phyloP scores from a whole-genome alignment of 2,113 vertebrate genomes.

The Paralichthys olivaceus region DNA sequence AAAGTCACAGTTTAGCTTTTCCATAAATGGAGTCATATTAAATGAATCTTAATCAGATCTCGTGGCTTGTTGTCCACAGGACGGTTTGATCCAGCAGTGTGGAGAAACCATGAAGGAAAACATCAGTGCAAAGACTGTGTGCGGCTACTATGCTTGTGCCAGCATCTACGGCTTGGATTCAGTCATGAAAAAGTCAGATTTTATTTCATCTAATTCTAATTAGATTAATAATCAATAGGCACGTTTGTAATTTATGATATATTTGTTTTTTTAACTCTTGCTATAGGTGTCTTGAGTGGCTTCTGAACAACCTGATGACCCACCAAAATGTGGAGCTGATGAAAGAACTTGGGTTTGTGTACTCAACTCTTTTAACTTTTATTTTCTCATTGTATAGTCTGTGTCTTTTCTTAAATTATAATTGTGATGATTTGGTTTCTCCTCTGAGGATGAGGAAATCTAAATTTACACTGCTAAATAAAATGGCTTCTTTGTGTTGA shows the following conservation, averaged over 20 bases:
- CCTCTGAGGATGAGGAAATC: background rate
- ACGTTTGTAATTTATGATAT: background rate
- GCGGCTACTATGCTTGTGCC: conserved; percentile 91
- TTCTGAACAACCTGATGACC: conserved; percentile 98
- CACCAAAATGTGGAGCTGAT: conserved; percentile 96
- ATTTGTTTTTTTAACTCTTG: conserved; percentile 18
- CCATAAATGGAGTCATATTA: background rate
- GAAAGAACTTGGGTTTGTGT: conserved; percentile 92
- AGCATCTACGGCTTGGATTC: conserved; percentile 93
- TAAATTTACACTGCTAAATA: background rate
- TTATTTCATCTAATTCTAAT: background rate
- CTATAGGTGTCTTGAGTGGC: conserved; percentile 96
- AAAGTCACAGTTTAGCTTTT: background rate
- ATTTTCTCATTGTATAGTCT: background rate
- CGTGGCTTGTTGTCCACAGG: conserved; percentile 80
- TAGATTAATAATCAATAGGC: background rate
- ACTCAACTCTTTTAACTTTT: background rate
- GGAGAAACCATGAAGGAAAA: conserved; percentile 99
- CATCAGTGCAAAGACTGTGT: conserved; percentile 92
- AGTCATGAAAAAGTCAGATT: conserved; percentile 92
- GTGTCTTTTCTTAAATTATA: background rate
- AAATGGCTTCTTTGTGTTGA: background rate
- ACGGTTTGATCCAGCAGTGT: conserved; percentile 96
- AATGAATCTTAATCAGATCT: background rate
- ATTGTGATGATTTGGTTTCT: background rate